Base-by-base conservation (phyloP, 2,888 invertebrate species). In the Hanleya hanleyi region DNA sequence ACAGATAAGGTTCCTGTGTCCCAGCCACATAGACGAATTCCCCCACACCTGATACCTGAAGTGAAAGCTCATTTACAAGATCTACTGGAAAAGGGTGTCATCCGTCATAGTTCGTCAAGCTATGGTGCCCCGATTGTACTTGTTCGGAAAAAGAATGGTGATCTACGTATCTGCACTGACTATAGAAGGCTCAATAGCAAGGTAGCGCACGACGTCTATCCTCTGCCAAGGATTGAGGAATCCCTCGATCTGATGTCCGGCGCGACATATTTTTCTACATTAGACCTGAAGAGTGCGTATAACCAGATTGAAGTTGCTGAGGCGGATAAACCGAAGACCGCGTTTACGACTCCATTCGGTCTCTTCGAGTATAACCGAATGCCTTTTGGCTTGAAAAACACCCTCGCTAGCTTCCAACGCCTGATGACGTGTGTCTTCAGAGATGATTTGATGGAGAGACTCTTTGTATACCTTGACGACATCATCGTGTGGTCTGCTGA, bases 51-150 rank as follows among this genome's bases (percentile, higher is more conserved):
- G 18, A 29, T 41, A 15, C 50, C 65, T 7, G 72, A 73, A 66
- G 74, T 71, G 0, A 61, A 72, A 37, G 9, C 32, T 7, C 71
- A 73, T 32, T 65, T 78, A 9, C 22, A 74, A 9, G 67, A 64
- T 5, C 36, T 78, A 64, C 50, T 81, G 26, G 57, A 66, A 2
- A 29, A 61, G n/a, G 67, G 51, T 1, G 65, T 81, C n/a, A 80
- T 81, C 32, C 22, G 49, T 12, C 71, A 71, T 29, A 71, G 73
- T 51, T 51, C 47, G 9, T 71, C 72, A 36, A 76, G 77, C 7
- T 81, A 73, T 65, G 76, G 75, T 9, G 75, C 78, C 18, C 78
- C 81, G 2, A 67, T 79, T 0, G 77, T 77, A 18, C 22, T 79
- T 12, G 74, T 81, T 0, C 1, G 67, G 15, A 81, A 79, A 75